Conservation (phyloP, 2,888 invertebrate species). For the Leuctra nigra region DNA sequence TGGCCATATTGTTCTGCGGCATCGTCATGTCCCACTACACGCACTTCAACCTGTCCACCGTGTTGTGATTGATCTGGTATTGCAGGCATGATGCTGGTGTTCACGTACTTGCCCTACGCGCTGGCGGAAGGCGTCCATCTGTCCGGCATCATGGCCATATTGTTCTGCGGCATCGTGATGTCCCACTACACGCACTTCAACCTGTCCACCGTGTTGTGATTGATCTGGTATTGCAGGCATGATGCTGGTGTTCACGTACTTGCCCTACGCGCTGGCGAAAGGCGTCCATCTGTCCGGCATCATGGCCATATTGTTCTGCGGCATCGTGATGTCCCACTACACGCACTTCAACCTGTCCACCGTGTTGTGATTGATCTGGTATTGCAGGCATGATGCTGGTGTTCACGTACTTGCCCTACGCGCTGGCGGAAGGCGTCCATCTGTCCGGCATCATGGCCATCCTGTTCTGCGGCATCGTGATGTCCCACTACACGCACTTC, state of each 20-base stretch:
- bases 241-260: conserved; percentile 97
- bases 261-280: conserved; percentile 96
- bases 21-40: conserved; percentile 99
- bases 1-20: conserved; percentile 98
- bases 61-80: too few relatives aligned
- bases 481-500: conserved; percentile 99
- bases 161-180: conserved; percentile 99
- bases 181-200: conserved; percentile 99
- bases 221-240: conserved; percentile 60
- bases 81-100: conserved; percentile 85
- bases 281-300: conserved; percentile 94
- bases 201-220: conserved; percentile 93
- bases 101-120: conserved; percentile 97
- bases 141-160: conserved; percentile 97
- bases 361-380: too few relatives aligned
- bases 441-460: conserved; percentile 99
- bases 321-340: conserved; percentile 99
- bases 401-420: conserved; percentile 97
- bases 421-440: conserved; percentile 93
- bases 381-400: conserved; percentile 82
- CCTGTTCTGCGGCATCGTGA: conserved; percentile 96
- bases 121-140: conserved; percentile 94
- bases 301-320: conserved; percentile 98
- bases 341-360: conserved; percentile 98
- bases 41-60: conserved; percentile 95